A percentile compares a stretch with the other conserved stretches of the same genome.
These are phyloP conservation scores for Lophius americanus DNA, from an alignment of 2,797 vertebrate species.

Conservation along the genomic window DNA sequence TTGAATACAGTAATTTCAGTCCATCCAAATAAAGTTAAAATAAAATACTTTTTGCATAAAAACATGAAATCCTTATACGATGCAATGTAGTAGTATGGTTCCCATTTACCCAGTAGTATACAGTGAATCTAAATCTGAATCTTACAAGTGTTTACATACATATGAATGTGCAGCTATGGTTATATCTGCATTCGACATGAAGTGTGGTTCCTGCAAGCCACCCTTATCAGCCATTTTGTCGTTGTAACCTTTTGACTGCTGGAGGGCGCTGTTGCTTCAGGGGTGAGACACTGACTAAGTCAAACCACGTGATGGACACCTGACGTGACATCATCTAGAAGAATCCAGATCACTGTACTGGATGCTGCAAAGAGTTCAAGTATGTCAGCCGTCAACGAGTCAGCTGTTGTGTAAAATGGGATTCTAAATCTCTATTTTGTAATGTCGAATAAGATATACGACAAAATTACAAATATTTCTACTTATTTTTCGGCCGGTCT, in stretches of 20 bases:
- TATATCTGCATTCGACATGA: background rate
- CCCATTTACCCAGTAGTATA: too few species aligned
- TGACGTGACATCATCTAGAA: background rate
- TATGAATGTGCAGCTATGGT: background rate
- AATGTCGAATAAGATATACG: background rate
- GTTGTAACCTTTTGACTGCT: slow-evolving; percentile 23
- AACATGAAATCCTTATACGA: too few species aligned
- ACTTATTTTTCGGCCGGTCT: too few species aligned
- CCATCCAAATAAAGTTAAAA: too few species aligned
- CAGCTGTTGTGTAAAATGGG: background rate
- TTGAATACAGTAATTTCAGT: too few species aligned
- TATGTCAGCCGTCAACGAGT: background rate
- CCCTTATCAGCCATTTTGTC: slow-evolving; percentile 10
- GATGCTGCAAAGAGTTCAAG: background rate
- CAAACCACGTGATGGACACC: background rate
- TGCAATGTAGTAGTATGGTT: too few species aligned
- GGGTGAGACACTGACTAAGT: background rate
- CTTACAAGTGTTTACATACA: background rate
- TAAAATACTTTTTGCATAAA: too few species aligned
- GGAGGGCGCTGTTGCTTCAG: slow-evolving; percentile 57
- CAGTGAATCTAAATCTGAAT: too few species aligned
- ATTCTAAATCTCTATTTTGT: background rate
- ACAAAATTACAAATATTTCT: too few species aligned
- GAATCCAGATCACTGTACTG: background rate
- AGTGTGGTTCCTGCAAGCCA: background rate